Conservation (phyloP, 2,113 vertebrate species). For the Zootoca vivipara region DNA sequence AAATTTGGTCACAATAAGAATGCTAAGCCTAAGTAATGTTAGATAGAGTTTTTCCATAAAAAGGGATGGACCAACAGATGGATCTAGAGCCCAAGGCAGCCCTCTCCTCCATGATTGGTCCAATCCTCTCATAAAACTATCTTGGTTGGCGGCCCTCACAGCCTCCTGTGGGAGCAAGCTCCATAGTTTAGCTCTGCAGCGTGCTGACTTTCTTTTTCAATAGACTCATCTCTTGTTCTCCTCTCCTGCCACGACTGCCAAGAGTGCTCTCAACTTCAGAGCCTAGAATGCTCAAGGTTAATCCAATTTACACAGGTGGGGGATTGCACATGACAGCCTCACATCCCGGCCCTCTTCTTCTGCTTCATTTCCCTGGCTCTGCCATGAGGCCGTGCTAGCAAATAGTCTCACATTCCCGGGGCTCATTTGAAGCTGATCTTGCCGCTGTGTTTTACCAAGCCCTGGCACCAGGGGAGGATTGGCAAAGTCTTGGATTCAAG, state of each 20-base stretch:
- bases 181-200: too few relatives aligned
- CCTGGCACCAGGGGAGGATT: neutral
- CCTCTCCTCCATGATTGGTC: too few relatives aligned
- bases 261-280: neutral
- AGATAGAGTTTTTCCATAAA: too few relatives aligned
- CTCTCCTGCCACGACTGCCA: neutral
- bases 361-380: neutral
- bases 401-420: neutral
- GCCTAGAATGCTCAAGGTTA: neutral
- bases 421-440: neutral
- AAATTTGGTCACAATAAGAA: too few relatives aligned
- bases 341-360: slow-evolving; percentile 18
- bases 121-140: too few relatives aligned
- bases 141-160: too few relatives aligned
- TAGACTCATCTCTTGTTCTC: too few relatives aligned
- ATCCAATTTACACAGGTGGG: neutral
- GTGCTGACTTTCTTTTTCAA: neutral
- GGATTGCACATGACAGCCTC: rapidly evolving
- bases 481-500: neutral
- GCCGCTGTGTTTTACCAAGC: neutral
- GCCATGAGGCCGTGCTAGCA: neutral
- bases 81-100: too few relatives aligned
- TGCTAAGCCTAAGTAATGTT: too few relatives aligned
- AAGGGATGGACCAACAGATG: too few relatives aligned
- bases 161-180: too few relatives aligned